These are phyloP conservation scores for Drosophila seguyi DNA, from an alignment of 1,140 invertebrate genomes.

Conservation along the genomic window DNA sequence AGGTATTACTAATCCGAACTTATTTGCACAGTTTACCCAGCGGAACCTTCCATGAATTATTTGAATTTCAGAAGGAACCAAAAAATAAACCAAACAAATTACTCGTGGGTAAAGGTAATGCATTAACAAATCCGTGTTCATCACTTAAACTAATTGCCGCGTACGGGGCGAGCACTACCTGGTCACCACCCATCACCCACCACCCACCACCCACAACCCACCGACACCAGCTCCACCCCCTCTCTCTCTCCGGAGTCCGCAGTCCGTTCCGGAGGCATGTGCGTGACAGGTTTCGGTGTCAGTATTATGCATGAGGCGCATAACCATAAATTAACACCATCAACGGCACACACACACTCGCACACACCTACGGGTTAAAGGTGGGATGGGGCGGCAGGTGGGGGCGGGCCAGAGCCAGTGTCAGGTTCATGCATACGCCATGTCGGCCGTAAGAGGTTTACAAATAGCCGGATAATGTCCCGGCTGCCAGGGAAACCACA, in stretches of 20 bases:
- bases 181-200: neutral
- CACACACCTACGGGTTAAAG: slow-evolving; percentile 14
- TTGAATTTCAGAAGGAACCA: neutral
- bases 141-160: slow-evolving; percentile 77
- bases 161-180: slow-evolving; percentile 5
- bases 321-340: slow-evolving; percentile 81
- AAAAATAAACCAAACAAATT: slow-evolving; percentile 3
- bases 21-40: neutral
- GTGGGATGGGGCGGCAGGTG: neutral
- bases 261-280: slow-evolving; percentile 47
- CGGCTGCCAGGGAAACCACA: slow-evolving; percentile 21
- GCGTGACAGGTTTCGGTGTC: slow-evolving; percentile 76
- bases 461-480: slow-evolving; percentile 45
- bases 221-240: neutral
- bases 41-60: neutral
- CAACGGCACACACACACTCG: slow-evolving; percentile 38
- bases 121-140: slow-evolving; percentile 75
- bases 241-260: neutral
- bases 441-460: slow-evolving; percentile 45
- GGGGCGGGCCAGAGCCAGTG: slow-evolving; percentile 2
- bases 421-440: slow-evolving; percentile 47
- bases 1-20: no score
- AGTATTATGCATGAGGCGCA: slow-evolving; percentile 67
- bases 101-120: slow-evolving; percentile 42
- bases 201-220: neutral